Evolutionary conservation across 2,797 vertebrate genomes (phyloP), one percentile per base, ranked within the genome.

Genomic region (Hydrophis major): DNA sequence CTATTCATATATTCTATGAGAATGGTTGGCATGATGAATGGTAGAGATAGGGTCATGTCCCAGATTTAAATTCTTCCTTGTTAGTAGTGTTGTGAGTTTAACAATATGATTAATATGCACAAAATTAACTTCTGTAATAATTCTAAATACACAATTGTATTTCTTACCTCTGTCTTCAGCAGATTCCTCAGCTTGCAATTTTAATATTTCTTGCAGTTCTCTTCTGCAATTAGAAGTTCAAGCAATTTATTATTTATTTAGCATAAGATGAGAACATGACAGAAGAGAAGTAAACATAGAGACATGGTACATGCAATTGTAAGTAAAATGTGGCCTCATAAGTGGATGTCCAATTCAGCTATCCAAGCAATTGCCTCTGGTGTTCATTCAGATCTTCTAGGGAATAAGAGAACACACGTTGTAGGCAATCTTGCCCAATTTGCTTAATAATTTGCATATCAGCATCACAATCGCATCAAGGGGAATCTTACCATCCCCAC

Each of bases 171-270:
- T 94, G 0, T 59, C 83, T 11, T 86, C 91, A 42, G 59, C n/a
- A 92, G 13, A 6, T 20, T 93, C 92, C 89, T 97, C 89, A 93
- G 97, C 92, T 92, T 97, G 94, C 53, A 94, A 22, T 92, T 27
- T 91, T 59, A 93, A 25, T 89, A 88, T 91, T 88, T 97, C 96
- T 95, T 97, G 95, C 32, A 94, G 91, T 95, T 86, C 87, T 96
- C 2, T 95, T 91, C 97, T 98, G 95, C 92, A 97, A 97, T 89
- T 16, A 96, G 93, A 97, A 96, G 13, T 86, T 89, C 37, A 59
- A 37, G 66, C n/a, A 74, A 74, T 74, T 74, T 32, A 32, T 69
- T 69, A 69, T 37, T 32, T 74, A 74, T 74, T 74, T 74, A 74
- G 14, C 3, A 1, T 32, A 32, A 69, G 63, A n/a, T 69, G 66